These are phyloP conservation scores for Tamandua tetradactyla DNA, from an alignment of 2,797 vertebrate genomes.

Conservation along the genomic window DNA sequence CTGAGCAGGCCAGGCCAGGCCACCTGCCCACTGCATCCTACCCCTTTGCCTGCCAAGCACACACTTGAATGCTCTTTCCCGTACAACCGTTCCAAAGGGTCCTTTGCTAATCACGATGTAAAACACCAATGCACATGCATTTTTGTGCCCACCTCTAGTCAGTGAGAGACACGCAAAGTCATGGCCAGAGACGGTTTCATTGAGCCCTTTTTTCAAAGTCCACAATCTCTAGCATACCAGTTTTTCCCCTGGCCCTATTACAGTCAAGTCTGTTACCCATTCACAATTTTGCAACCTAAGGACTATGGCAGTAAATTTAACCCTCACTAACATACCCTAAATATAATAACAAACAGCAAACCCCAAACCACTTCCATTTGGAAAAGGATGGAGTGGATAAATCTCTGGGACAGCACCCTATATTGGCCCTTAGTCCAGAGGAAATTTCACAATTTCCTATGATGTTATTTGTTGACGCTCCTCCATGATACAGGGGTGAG, in stretches of 20 bases:
- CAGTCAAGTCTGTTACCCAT: neutral
- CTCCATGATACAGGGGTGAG: too few relatives aligned
- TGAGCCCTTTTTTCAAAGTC: neutral
- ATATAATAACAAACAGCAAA: neutral
- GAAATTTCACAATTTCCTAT: neutral
- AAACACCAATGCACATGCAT: rapidly evolving
- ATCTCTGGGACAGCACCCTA: neutral
- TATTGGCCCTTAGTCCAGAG: neutral
- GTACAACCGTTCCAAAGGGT: neutral
- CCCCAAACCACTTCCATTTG: neutral
- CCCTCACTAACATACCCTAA: too few relatives aligned
- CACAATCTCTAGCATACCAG: neutral
- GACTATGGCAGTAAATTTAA: too few relatives aligned
- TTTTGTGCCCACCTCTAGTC: neutral
- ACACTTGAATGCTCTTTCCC: neutral
- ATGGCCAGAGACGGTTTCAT: neutral
- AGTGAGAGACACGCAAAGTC: too few relatives aligned
- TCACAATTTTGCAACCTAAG: neutral
- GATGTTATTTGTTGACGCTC: too few relatives aligned
- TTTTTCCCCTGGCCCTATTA: neutral
- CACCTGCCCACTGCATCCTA: rapidly evolving
- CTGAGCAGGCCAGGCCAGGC: neutral
- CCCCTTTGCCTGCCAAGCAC: neutral
- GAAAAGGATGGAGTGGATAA: neutral
- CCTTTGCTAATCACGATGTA: neutral